These are phyloP conservation scores for Blastomussa wellsi DNA, from an alignment of 92 coral and sea anemone genomes.

Conservation along the genomic window DNA sequence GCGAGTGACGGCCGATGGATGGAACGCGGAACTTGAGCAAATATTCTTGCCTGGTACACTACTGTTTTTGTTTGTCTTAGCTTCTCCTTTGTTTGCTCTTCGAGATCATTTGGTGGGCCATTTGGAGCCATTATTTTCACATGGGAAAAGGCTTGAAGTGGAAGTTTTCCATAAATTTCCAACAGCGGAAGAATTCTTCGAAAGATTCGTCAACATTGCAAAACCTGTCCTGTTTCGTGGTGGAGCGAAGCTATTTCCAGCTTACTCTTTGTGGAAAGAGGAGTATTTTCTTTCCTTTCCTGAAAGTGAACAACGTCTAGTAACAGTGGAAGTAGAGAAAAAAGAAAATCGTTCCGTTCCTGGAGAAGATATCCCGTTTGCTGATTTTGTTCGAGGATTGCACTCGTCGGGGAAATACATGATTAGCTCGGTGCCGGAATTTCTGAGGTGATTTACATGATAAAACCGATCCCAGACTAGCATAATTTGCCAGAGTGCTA, in stretches of 20 bases:
- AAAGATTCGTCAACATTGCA: slow-evolving; percentile 60
- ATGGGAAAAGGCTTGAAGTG: slow-evolving; percentile 56
- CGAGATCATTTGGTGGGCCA: slow-evolving; percentile 63
- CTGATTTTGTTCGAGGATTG: slow-evolving; percentile 66
- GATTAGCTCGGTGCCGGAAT: slow-evolving; percentile 86
- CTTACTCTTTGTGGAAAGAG: slow-evolving; percentile 78
- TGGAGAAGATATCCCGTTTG: slow-evolving; percentile 65
- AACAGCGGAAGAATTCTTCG: slow-evolving; percentile 67
- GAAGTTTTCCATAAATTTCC: slow-evolving; percentile 70
- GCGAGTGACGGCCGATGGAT: not conserved
- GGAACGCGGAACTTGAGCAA: slow-evolving; percentile 6
- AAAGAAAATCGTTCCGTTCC: slow-evolving; percentile 80
- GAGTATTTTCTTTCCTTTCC: slow-evolving; percentile 79
- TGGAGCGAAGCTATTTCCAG: slow-evolving; percentile 82
- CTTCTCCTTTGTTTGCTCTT: slow-evolving; percentile 2
- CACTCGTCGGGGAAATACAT: slow-evolving; percentile 68
- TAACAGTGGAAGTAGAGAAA: slow-evolving; percentile 76
- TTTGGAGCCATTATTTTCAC: slow-evolving; percentile 77
- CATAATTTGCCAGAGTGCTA: too few relatives aligned
- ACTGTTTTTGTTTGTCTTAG: not conserved
- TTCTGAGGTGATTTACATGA: slow-evolving; percentile 78
- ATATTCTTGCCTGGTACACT: not conserved
- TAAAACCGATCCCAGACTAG: too few relatives aligned
- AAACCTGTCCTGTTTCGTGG: slow-evolving; percentile 81
- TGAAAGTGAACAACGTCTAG: slow-evolving; percentile 65